phyloP scores from a whole-genome alignment of 2,113 vertebrate species.

The Saccopteryx bilineata region DNA sequence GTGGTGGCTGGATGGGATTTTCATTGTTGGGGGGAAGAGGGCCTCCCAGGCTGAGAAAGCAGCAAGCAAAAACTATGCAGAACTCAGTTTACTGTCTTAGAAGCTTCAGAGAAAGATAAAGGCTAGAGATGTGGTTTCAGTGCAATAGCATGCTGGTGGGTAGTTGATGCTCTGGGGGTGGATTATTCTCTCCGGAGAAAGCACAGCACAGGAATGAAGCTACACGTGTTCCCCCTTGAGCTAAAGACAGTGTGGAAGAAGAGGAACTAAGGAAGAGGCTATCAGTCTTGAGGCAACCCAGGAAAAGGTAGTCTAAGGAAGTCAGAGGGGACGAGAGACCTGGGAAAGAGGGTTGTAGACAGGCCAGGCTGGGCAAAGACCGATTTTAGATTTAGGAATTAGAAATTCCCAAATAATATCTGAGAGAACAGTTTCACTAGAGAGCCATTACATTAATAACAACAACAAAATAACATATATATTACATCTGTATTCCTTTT shows the following conservation, averaged over 20 bases:
- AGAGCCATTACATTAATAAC: neutral
- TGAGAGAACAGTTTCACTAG: slow-evolving; percentile 29
- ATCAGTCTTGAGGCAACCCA: neutral
- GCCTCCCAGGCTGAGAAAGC: neutral
- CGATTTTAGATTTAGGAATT: slow-evolving; percentile 5
- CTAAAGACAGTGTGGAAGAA: neutral
- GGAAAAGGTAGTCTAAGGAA: neutral
- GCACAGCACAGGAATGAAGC: neutral
- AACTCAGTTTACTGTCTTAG: neutral
- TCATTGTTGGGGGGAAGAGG: neutral
- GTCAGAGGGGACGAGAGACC: neutral
- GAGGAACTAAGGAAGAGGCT: neutral
- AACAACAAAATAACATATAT: neutral
- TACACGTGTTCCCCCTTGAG: neutral
- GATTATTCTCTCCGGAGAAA: neutral
- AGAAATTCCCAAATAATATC: neutral
- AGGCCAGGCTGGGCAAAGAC: neutral
- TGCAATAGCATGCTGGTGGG: neutral
- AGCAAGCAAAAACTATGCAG: neutral
- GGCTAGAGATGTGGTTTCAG: neutral
- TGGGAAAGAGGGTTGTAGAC: neutral
- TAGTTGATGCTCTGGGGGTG: neutral
- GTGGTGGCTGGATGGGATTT: neutral
- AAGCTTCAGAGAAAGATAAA: neutral
- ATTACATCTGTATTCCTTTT: neutral